Conservation (phyloP, 2,797 vertebrate species). For the Anguilla pacifica region DNA sequence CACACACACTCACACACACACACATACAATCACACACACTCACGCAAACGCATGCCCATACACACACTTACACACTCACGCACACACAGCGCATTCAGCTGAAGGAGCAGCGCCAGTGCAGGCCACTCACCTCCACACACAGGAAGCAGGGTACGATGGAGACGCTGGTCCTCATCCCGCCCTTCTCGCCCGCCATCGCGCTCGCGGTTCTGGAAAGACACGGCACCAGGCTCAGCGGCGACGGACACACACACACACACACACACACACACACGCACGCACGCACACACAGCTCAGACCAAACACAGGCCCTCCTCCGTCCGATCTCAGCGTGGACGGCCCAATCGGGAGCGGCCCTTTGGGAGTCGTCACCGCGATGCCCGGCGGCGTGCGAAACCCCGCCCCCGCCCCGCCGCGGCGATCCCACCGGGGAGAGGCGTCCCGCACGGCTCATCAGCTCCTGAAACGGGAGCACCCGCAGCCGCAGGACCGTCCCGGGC, state of each 20-base stretch:
- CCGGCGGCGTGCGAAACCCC: not conserved
- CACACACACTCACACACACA: not conserved
- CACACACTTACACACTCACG: not conserved
- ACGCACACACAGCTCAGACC: not conserved
- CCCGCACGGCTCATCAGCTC: not conserved
- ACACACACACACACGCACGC: not conserved
- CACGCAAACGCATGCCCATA: not conserved
- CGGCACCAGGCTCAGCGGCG: not conserved
- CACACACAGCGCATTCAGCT: not conserved
- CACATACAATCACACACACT: not conserved
- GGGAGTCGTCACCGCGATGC: not conserved
- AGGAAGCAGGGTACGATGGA: constrained; percentile 91
- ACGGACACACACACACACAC: not conserved
- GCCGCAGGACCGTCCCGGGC: not conserved
- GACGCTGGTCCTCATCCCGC: constrained; percentile 78
- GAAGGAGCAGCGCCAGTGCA: not conserved
- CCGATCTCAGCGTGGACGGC: not conserved
- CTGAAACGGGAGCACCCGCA: not conserved
- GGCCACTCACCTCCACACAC: constrained; percentile 83
- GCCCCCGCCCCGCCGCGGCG: not conserved
- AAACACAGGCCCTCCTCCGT: not conserved
- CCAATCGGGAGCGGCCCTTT: not conserved
- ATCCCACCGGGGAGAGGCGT: not conserved
- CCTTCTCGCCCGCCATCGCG: constrained; percentile 62
- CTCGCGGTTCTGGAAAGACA: constrained; percentile 17